Evolutionary conservation across 1,140 invertebrate species (phyloP).

Genomic region (Ruditapes philippinarum): DNA sequence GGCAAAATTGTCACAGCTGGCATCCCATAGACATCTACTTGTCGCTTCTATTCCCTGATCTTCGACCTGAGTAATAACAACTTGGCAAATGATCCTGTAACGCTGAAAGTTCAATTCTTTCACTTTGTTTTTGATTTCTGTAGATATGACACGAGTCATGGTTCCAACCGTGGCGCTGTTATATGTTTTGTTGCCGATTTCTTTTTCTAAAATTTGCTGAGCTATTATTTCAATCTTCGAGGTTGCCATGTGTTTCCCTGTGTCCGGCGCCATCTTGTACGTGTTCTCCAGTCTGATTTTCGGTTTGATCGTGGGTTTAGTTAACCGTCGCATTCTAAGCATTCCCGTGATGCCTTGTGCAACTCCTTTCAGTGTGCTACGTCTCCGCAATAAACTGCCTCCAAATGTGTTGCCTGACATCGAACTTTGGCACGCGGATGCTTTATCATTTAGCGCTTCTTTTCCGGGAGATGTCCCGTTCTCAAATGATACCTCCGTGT

Average conservation of each 20-base stretch:
- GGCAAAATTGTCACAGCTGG: slow-evolving; percentile 75
- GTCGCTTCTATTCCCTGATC: slow-evolving; percentile 77
- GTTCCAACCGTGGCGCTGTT: slow-evolving; percentile 45
- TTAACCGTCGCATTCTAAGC: not conserved
- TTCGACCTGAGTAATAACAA: slow-evolving; percentile 74
- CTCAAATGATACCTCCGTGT: not conserved
- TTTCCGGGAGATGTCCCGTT: not conserved
- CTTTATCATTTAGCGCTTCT: not conserved
- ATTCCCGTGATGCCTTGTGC: slow-evolving; percentile 18
- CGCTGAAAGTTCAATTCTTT: slow-evolving; percentile 73
- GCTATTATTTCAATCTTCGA: slow-evolving; percentile 61
- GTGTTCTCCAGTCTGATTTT: slow-evolving; percentile 75
- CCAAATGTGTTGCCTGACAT: too few relatives aligned
- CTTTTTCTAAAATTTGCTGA: slow-evolving; percentile 44
- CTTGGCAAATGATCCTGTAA: slow-evolving; percentile 79
- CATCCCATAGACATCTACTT: slow-evolving; percentile 82
- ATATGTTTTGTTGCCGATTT: slow-evolving; percentile 66
- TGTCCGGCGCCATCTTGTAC: slow-evolving; percentile 73
- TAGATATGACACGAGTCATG: slow-evolving; percentile 61
- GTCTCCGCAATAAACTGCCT: not conserved
- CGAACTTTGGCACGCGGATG: not conserved
- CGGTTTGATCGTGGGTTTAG: slow-evolving; percentile 36
- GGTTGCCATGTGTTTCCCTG: slow-evolving; percentile 62
- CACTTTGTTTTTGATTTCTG: slow-evolving; percentile 73
- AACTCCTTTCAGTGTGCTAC: slow-evolving; percentile 9